These are phyloP conservation scores for Sebastolobus altivelis DNA, from an alignment of 2,797 vertebrate species.

Conservation along the genomic window DNA sequence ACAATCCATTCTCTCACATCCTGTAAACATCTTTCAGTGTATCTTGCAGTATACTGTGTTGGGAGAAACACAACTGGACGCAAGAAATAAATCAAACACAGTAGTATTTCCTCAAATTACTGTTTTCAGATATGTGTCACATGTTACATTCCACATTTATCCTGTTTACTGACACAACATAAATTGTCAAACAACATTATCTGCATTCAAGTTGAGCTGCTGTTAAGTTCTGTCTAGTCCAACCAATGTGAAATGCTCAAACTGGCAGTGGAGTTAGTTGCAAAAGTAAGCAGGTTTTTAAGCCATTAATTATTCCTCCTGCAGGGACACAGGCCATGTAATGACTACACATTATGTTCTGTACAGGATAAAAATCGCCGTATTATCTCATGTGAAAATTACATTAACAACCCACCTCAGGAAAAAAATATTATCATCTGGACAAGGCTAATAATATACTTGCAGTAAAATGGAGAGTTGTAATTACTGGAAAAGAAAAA, in stretches of 20 bases:
- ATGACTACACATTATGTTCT: constrained; percentile 3
- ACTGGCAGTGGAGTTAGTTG: not conserved
- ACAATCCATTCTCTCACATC: not conserved
- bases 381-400: constrained; percentile 11
- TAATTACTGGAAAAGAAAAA: constrained; percentile 11
- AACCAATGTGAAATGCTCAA: not conserved
- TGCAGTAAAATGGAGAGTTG: not conserved
- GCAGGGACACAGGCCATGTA: not conserved
- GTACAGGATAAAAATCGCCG: not conserved
- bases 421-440: not conserved
- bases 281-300: not conserved
- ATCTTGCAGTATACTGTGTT: not conserved
- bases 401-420: constrained; percentile 1
- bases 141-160: not conserved
- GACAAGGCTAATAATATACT: constrained; percentile 3
- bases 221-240: not conserved
- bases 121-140: not conserved
- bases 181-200: not conserved
- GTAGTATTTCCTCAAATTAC: not conserved
- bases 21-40: not conserved
- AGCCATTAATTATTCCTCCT: not conserved
- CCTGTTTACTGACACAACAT: not conserved
- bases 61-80: not conserved
- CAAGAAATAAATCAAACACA: not conserved
- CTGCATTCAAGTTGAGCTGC: not conserved